Conservation (phyloP, 2,113 vertebrate genomes). For the Bettongia penicillata region DNA sequence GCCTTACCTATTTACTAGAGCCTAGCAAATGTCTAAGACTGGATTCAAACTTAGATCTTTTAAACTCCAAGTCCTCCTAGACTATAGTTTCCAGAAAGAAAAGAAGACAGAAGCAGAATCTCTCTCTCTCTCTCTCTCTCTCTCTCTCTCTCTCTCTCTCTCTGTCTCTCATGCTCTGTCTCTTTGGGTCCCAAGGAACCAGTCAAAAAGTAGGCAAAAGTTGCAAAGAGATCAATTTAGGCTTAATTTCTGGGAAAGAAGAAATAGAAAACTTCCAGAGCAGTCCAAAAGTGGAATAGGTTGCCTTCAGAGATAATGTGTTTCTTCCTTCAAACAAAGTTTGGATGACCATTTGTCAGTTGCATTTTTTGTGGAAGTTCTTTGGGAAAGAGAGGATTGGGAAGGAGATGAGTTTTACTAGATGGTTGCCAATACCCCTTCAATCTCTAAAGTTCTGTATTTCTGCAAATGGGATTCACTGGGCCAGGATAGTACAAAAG, state of each 20-base stretch:
- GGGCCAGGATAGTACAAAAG: not conserved
- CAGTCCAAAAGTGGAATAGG: not conserved
- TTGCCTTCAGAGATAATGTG: not conserved
- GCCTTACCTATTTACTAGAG: not conserved
- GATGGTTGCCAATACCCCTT: not conserved
- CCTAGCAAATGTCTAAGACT: not conserved
- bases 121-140: no score
- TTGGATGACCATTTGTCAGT: not conserved
- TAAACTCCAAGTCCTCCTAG: not conserved
- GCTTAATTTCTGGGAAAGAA: not conserved
- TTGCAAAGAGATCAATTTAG: not conserved
- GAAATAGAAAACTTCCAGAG: not conserved
- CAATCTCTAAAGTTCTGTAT: not conserved
- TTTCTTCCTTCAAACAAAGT: not conserved
- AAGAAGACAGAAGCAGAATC: not conserved
- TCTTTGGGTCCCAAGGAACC: no score
- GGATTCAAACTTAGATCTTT: not conserved
- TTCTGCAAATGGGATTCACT: not conserved
- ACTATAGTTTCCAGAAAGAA: not conserved
- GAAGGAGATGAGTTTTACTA: constrained; percentile 25
- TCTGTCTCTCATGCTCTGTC: no score
- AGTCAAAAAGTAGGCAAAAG: not conserved
- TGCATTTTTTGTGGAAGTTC: not conserved
- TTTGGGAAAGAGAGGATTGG: not conserved
- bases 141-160: no score